Conservation (phyloP, 2,888 invertebrate genomes). For the Frankliniella intonsa region DNA sequence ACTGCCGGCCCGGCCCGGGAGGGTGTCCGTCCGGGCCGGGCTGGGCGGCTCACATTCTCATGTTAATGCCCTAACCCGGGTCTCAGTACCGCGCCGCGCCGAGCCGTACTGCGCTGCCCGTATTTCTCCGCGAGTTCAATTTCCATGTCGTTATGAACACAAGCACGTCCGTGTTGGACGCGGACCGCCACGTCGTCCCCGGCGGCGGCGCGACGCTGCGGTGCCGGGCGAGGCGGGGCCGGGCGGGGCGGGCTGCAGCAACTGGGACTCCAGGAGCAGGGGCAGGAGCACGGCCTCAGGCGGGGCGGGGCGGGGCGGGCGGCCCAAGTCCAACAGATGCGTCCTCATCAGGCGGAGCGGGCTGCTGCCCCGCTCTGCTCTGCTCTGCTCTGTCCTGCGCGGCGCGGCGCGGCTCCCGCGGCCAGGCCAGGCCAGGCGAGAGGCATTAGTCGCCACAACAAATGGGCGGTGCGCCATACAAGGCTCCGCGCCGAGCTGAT, state of each 20-base stretch:
- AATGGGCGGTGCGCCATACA: conserved; percentile 15
- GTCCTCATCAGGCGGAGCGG: too few species aligned
- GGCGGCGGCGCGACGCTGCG: not conserved
- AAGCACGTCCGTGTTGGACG: conserved; percentile 4
- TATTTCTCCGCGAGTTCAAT: conserved; percentile 16
- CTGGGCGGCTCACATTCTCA: not conserved
- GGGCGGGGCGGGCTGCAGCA: not conserved
- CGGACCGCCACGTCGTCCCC: not conserved
- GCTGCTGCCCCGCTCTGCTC: too few species aligned
- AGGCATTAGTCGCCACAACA: not conserved
- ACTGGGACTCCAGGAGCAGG: too few species aligned
- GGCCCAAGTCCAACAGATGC: too few species aligned
- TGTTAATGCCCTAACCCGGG: not conserved
- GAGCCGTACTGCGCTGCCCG: not conserved
- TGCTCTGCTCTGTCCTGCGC: too few species aligned
- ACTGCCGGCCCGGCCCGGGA: too few species aligned
- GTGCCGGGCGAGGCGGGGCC: too few species aligned
- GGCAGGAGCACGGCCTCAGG: too few species aligned
- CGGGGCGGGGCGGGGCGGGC: too few species aligned
- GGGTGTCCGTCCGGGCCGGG: too few species aligned
- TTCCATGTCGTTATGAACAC: conserved; percentile 17
- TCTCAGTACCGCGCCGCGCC: too few species aligned
- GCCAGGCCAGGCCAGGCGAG: not conserved
- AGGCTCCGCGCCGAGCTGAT: not conserved
- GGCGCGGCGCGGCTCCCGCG: not conserved